These are phyloP conservation scores for Menidia beryllina DNA, from an alignment of 2,113 vertebrate genomes.

Conservation along the genomic window DNA sequence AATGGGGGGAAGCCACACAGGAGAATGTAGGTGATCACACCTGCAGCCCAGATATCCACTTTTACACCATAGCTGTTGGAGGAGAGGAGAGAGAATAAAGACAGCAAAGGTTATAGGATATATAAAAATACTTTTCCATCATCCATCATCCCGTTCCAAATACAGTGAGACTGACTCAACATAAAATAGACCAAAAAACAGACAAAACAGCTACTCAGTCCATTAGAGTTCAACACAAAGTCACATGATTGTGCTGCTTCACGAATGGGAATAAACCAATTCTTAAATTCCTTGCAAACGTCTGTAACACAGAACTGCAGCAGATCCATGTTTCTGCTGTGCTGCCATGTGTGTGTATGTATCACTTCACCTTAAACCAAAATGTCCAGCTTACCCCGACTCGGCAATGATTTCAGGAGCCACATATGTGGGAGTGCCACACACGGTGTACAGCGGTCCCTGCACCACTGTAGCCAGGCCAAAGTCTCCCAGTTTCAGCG, in stretches of 20 bases:
- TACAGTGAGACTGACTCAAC: neutral
- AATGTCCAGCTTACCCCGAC: conserved; percentile 85
- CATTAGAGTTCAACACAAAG: too few relatives aligned
- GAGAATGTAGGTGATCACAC: conserved; percentile 97
- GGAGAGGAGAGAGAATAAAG: neutral
- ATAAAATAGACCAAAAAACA: too few relatives aligned
- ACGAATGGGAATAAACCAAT: too few relatives aligned
- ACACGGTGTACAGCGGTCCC: conserved; percentile 93
- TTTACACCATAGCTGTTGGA: conserved; percentile 92
- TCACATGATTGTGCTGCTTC: too few relatives aligned
- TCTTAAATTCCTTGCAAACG: neutral
- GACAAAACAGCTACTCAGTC: too few relatives aligned
- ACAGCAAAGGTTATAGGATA: neutral
- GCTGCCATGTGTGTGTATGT: too few relatives aligned
- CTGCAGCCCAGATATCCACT: conserved; percentile 98
- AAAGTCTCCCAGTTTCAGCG: conserved; percentile 96
- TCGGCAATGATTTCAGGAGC: conserved; percentile 98
- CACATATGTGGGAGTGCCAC: conserved; percentile 96
- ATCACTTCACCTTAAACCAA: neutral
- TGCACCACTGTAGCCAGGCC: conserved; percentile 96
- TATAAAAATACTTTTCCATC: neutral
- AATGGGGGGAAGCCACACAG: conserved; percentile 98
- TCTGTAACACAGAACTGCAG: neutral
- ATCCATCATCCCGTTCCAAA: neutral
- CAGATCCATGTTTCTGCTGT: too few relatives aligned